Evolutionary conservation across 2,888 invertebrate species (phyloP).

Genomic region (Priapulus caudatus): DNA sequence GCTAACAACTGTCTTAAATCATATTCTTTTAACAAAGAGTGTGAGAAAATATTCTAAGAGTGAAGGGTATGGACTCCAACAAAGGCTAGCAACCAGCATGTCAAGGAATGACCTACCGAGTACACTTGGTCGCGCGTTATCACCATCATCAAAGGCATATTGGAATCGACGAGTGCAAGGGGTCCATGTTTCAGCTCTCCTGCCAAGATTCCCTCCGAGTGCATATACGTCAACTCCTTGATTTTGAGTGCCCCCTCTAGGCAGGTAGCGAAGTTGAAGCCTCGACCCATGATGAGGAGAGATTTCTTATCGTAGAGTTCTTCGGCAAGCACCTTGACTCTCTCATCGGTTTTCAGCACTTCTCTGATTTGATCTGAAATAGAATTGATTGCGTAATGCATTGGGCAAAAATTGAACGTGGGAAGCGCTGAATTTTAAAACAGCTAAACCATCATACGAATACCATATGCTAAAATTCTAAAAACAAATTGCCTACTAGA

Average conservation of each 20-base stretch:
- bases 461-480: no score
- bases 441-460: no score
- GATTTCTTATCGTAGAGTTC: slow-evolving; percentile 85
- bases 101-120: slow-evolving; percentile 42
- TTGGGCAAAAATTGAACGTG: no score
- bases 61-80: no score
- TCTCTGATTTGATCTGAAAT: slow-evolving; percentile 63
- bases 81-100: no score
- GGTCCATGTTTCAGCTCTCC: slow-evolving; percentile 99
- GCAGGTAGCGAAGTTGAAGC: slow-evolving; percentile 97
- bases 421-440: no score
- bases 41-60: no score
- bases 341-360: slow-evolving; percentile 71
- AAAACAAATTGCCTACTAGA: no score
- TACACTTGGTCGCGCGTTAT: slow-evolving; percentile 92
- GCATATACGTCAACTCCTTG: no score
- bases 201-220: slow-evolving; percentile 93
- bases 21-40: no score
- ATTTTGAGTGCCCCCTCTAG: slow-evolving; percentile 65
- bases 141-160: slow-evolving; percentile 98
- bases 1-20: no score
- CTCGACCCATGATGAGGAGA: slow-evolving; percentile 93
- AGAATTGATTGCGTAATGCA: no score
- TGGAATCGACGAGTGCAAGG: slow-evolving; percentile 86
- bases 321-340: slow-evolving; percentile 74